Conservation (phyloP, 1,140 invertebrate species). For the Brachionus plicatilis region DNA sequence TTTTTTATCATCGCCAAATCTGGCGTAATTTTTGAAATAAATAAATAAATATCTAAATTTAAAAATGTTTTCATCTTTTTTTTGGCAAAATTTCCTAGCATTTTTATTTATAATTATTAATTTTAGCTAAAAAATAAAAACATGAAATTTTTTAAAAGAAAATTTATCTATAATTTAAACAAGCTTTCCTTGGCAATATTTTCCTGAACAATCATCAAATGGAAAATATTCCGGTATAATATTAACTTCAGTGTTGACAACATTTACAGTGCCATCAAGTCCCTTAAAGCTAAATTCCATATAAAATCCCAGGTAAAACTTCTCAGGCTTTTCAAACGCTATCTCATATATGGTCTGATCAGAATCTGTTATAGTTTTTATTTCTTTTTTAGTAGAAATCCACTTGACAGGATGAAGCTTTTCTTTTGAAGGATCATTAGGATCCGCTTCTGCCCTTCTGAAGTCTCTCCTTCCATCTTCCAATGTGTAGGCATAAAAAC, state of each 20-base stretch:
- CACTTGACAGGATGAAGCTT: conserved; percentile 6
- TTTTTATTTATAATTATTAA: too few species aligned
- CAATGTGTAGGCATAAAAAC: neutral
- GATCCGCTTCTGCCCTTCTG: neutral
- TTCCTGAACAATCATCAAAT: conserved; percentile 46
- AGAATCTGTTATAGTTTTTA: neutral
- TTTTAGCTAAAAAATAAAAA: too few species aligned
- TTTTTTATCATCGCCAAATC: too few species aligned
- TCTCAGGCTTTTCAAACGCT: conserved; percentile 42
- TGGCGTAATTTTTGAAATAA: too few species aligned
- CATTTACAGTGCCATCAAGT: conserved; percentile 43
- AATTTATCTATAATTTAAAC: conserved; percentile 42
- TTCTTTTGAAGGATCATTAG: neutral
- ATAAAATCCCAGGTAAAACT: conserved; percentile 46
- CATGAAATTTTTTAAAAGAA: too few species aligned
- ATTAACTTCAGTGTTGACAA: conserved; percentile 47
- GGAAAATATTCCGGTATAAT: conserved; percentile 50
- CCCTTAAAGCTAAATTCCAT: conserved; percentile 46
- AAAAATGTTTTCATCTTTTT: too few species aligned
- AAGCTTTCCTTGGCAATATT: conserved; percentile 45
- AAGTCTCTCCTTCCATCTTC: conserved; percentile 14
- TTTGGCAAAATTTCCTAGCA: too few species aligned
- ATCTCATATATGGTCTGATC: neutral
- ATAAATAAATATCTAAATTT: too few species aligned
- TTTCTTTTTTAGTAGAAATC: neutral